Evolutionary conservation across 2,113 vertebrate genomes (phyloP), one percentile per base, ranked within the genome.

Genomic region (Semnopithecus entellus): DNA sequence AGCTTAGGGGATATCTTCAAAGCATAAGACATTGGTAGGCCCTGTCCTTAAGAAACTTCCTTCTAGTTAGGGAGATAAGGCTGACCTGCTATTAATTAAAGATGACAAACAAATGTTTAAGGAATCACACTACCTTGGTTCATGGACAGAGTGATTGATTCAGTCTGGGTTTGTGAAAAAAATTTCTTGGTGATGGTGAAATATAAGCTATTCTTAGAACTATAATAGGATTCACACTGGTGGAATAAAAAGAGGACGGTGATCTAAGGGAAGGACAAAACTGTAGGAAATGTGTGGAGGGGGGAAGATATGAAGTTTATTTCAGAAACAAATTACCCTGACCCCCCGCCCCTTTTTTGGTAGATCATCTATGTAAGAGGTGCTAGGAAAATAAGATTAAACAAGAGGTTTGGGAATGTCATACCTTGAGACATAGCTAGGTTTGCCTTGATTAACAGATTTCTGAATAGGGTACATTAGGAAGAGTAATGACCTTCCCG

Each of bases 1-100:
- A 93, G 45, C 32, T 81, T 84, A 83, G 55, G 40, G 27, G 59
- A 59, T 79, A 83, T 87, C 81, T 79, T 86, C 38, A 96, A 91
- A 86, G 10, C 17, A 40, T 35, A 82, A n/a, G n/a, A 81, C 45
- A 17, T 73, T 90, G 35, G 61, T 64, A 64, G 11, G 48, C 12
- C 40, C 11, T 72, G 23, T 85, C 38, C 45, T 90, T 68, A 88
- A 94, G 38, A 38, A 91, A 80, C 27, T 84, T 88, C 59, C 0
- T 4, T 80, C n/a, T 64, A 35, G 40, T 80, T 85, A 83, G 50
- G 79, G 32, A 85, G 20, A 38, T 66, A 87, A 83, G 55, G 87
- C 32, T 23, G 4, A 57, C n/a, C 4, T 80, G 43, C 66, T 61
- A 1, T n/a, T 88, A 55, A 79, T 80, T 83, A 76, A 70, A 66